Base-by-base conservation (phyloP, 2,888 invertebrate genomes). In the Apantesis nais region DNA sequence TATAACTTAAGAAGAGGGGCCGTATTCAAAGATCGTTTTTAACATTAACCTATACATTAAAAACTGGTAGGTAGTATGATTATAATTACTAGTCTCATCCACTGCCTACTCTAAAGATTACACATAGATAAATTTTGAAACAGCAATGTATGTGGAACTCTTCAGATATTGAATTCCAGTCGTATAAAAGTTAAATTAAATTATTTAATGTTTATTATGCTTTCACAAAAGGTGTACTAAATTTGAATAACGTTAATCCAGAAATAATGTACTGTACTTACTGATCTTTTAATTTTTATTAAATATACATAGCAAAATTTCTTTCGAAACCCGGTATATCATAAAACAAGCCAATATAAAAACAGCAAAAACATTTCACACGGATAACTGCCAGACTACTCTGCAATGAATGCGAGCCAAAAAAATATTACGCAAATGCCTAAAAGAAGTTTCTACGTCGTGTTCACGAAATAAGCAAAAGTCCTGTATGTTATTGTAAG, bases 401-500 rank as follows among this genome's bases (percentile, higher is more conserved):
- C n/a, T 19, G 65, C 48, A 62, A 67, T 61, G 16, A 67, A 61
- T 52, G 25, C 58, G 62, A 2, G 48, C 34, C 62, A 22, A 48
- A 68, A 55, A 55, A 68, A 63, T 14, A 55, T 63, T 48, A 39
- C 52, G 52, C 9, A 67, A 71, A 72, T 70, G 52, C 61, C 61
- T 2, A 22, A 61, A 63, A 66, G 55, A 19, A 12, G 25, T 58
- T 31, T 39, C 22, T 60, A 62, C 61, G 12, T 62, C 66, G 72
- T 67, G 55, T 52, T 58, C 73, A 61, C 39, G 58, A 74, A 77
- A 76, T 66, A 70, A 66, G 62, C 31, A 67, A 74, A 71, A 74
- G 70, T 72, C 73, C 70, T 77, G 76, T 76, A 67, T 83, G 76
- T 77, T 78, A 77, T 78, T 77, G 66, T 75, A 74, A 76, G 70